phyloP scores from a whole-genome alignment of 2,888 invertebrate species.

The Pammene fasciana region DNA sequence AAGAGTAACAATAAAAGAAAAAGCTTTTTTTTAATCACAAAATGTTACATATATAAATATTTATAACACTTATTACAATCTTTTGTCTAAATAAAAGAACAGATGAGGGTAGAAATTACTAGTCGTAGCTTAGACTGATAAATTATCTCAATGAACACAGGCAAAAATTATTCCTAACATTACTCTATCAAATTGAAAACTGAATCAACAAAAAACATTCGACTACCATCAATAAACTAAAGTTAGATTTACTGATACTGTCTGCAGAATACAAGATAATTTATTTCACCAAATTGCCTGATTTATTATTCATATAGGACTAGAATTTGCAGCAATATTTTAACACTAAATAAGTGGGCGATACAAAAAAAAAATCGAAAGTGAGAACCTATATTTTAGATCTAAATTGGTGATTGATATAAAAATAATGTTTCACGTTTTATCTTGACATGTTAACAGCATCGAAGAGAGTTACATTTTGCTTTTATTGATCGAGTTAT shows the following conservation, averaged over 20 bases:
- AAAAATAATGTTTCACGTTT: neutral
- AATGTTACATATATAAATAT: too few species aligned
- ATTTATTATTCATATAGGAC: slow-evolving; percentile 36
- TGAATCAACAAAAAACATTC: slow-evolving; percentile 1
- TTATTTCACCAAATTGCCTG: slow-evolving; percentile 28
- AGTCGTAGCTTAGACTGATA: too few species aligned
- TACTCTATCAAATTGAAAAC: too few species aligned
- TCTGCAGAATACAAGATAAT: slow-evolving; percentile 9
- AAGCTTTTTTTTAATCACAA: too few species aligned
- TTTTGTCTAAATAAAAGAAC: too few species aligned
- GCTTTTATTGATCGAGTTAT: too few species aligned
- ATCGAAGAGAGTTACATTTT: too few species aligned
- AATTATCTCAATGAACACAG: too few species aligned
- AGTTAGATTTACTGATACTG: slow-evolving; percentile 17
- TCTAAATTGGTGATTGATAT: slow-evolving; percentile 12
- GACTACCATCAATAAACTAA: slow-evolving; percentile 18
- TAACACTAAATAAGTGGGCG: slow-evolving; percentile 12
- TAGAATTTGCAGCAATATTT: slow-evolving; percentile 36
- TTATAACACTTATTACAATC: too few species aligned
- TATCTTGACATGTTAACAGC: neutral
- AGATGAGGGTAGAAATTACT: too few species aligned
- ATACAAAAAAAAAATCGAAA: slow-evolving; percentile 2
- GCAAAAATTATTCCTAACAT: too few species aligned
- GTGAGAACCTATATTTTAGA: slow-evolving; percentile 11
- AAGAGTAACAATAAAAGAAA: too few species aligned